Percentiles rank a stretch among this genome's conserved stretches.
Conservation (phyloP, 2,113 vertebrate genomes). For the Petromus typicus region DNA sequence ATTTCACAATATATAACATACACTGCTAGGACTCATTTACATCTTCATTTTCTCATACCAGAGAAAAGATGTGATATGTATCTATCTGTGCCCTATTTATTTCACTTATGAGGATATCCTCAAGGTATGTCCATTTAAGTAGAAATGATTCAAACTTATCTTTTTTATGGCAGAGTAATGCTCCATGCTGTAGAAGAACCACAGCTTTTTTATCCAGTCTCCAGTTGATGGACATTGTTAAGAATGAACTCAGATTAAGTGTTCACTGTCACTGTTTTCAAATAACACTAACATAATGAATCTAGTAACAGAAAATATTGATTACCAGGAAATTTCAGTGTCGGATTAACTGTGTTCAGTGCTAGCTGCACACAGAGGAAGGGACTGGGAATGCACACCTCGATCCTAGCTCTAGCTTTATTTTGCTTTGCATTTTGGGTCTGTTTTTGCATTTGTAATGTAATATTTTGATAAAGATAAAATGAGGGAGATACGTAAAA, state of each 20-base stretch:
- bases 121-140: too few relatives aligned
- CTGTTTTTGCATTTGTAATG: background rate
- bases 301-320: conserved; percentile 18
- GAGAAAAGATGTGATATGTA: too few relatives aligned
- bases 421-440: conserved; percentile 28
- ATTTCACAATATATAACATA: too few relatives aligned
- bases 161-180: too few relatives aligned
- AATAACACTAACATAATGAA: background rate
- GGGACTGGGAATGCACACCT: background rate
- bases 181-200: too few relatives aligned
- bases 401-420: background rate
- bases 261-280: conserved; percentile 40
- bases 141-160: too few relatives aligned
- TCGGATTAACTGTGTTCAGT: background rate
- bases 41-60: too few relatives aligned
- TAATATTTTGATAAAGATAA: conserved; percentile 26
- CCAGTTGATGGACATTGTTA: too few relatives aligned
- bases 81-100: too few relatives aligned
- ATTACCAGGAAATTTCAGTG: conserved; percentile 46
- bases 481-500: background rate
- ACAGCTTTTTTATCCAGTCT: too few relatives aligned
- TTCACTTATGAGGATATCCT: too few relatives aligned
- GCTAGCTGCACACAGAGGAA: background rate
- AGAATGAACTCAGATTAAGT: conserved; percentile 16
- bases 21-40: too few relatives aligned